phyloP scores from a whole-genome alignment of 2,888 invertebrate species.

The Stegana nigrithorax region DNA sequence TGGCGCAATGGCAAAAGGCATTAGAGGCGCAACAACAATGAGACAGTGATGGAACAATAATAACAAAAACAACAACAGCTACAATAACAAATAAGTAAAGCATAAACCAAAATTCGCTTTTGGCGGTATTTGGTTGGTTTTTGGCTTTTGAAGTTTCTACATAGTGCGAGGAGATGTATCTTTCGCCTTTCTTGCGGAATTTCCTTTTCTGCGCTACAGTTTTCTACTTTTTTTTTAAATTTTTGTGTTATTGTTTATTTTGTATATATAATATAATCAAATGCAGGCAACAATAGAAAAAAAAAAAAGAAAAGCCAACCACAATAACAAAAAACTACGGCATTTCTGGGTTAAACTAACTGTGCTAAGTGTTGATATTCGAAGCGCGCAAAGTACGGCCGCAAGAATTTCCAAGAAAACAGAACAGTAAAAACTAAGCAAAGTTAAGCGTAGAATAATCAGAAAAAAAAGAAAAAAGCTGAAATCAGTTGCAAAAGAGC shows the following conservation, averaged over 20 bases:
- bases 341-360: conserved; percentile 51
- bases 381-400: too few relatives aligned
- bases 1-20: too few relatives aligned
- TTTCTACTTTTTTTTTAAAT: neutral
- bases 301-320: conserved; percentile 12
- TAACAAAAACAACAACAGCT: neutral
- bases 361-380: conserved; percentile 41
- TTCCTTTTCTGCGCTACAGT: too few relatives aligned
- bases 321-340: conserved; percentile 26
- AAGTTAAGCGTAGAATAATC: neutral
- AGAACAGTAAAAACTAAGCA: neutral
- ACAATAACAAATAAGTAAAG: conserved; percentile 3
- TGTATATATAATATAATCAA: neutral
- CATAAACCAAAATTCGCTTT: conserved; percentile 17
- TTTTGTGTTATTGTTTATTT: conserved; percentile 2
- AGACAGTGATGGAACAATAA: too few relatives aligned
- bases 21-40: too few relatives aligned
- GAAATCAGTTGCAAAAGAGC: neutral
- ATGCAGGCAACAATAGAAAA: neutral
- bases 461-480: neutral
- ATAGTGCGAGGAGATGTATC: too few relatives aligned
- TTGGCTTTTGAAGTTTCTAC: neutral
- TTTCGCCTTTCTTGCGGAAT: too few relatives aligned
- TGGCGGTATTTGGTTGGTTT: neutral
- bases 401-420: conserved; percentile 26